Conservation (phyloP, 2,888 invertebrate genomes). For the Gymnoscelis rufifasciata region DNA sequence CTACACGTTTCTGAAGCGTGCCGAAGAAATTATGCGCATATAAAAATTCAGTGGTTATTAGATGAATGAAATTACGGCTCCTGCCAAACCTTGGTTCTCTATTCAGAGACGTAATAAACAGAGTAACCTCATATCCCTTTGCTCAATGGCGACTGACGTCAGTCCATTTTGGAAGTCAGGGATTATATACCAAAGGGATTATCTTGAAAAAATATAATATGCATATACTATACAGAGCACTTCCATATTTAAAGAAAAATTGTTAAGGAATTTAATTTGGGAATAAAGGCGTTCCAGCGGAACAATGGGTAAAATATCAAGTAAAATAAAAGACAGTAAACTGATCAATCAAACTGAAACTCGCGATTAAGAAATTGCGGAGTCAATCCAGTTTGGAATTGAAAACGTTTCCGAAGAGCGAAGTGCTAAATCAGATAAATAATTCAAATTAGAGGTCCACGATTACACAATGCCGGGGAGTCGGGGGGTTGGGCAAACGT, state of each 20-base stretch:
- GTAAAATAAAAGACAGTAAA: slow-evolving; percentile 7
- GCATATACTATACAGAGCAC: no score
- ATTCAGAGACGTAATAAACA: slow-evolving; percentile 33
- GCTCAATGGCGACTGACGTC: slow-evolving; percentile 26
- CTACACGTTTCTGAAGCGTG: slow-evolving; percentile 3
- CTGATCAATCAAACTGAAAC: slow-evolving; percentile 24
- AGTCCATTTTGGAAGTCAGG: slow-evolving; percentile 27
- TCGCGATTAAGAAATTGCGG: slow-evolving; percentile 23
- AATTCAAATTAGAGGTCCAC: slow-evolving; percentile 72
- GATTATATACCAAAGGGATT: no score
- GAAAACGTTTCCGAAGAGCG: slow-evolving; percentile 39
- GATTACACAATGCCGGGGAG: slow-evolving; percentile 61
- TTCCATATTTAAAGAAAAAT: no score
- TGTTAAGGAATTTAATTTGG: no score
- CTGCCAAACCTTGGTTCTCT: slow-evolving; percentile 37
- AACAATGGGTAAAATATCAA: background rate
- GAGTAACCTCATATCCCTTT: slow-evolving; percentile 36
- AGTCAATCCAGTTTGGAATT: slow-evolving; percentile 24
- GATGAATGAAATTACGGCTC: slow-evolving; percentile 54
- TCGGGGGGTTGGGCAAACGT: slow-evolving; percentile 52
- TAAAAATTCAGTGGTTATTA: slow-evolving; percentile 55
- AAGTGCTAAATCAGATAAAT: slow-evolving; percentile 73
- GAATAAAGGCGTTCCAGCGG: no score
- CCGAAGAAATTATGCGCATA: slow-evolving; percentile 58
- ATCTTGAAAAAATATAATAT: no score